Conservation (phyloP, 2,888 invertebrate genomes). For the Syritta pipiens region DNA sequence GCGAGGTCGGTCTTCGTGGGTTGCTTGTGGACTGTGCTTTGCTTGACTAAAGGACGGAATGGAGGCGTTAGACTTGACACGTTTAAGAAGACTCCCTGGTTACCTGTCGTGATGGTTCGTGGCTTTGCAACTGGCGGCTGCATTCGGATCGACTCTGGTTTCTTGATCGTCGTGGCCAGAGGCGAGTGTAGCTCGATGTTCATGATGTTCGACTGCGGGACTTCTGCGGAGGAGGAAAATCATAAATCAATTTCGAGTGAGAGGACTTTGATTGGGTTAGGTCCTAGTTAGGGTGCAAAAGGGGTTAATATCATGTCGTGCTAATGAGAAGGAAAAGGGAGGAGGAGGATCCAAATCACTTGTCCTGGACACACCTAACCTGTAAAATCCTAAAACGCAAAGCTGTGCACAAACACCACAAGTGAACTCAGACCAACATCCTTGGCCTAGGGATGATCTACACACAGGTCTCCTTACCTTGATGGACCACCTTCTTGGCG, state of each 20-base stretch:
- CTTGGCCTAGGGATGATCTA: constrained; percentile 67
- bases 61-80: too few species aligned
- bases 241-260: background rate
- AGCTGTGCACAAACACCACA: too few species aligned
- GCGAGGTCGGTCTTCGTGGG: background rate
- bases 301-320: too few species aligned
- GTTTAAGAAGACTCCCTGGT: background rate
- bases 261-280: background rate
- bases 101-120: constrained; percentile 72
- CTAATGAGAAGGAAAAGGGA: too few species aligned
- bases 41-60: constrained; percentile 29
- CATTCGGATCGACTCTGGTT: constrained; percentile 66
- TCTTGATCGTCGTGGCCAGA: constrained; percentile 63
- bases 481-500: constrained; percentile 71
- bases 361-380: too few species aligned
- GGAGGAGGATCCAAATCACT: too few species aligned
- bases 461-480: constrained; percentile 54
- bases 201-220: constrained; percentile 78
- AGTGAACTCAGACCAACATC: too few species aligned
- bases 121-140: constrained; percentile 76
- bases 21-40: constrained; percentile 41
- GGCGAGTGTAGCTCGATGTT: constrained; percentile 78
- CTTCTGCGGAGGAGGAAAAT: constrained; percentile 71
- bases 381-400: too few species aligned
- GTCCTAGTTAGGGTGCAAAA: background rate